These are phyloP conservation scores for Regulus satrapa DNA, from an alignment of 2,113 vertebrate species.

Conservation along the genomic window DNA sequence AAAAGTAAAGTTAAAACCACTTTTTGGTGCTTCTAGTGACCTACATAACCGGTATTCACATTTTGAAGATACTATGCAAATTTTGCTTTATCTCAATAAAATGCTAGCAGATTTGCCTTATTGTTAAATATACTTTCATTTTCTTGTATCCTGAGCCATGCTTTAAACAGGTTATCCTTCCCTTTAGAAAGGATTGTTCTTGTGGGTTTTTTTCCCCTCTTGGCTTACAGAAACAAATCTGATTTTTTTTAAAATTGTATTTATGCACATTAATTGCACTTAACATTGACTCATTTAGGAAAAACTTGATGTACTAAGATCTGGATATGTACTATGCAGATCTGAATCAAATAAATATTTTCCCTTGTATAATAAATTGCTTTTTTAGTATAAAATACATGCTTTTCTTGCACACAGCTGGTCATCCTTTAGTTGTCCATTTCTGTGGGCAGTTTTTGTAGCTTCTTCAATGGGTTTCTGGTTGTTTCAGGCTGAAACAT, in stretches of 20 bases:
- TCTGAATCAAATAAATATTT: conserved; percentile 26
- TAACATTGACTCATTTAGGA: conserved; percentile 4
- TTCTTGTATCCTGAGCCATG: neutral
- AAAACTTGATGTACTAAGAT: neutral
- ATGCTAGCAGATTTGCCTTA: neutral
- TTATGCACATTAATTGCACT: neutral
- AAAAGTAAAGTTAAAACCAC: neutral
- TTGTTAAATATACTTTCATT: neutral
- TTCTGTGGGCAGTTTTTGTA: neutral
- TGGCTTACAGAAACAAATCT: neutral
- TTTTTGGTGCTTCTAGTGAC: neutral
- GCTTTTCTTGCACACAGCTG: neutral
- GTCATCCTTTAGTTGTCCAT: neutral
- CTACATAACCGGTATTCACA: neutral
- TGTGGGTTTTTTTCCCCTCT: neutral
- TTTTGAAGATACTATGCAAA: neutral
- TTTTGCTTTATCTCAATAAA: neutral
- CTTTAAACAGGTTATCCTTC: neutral
- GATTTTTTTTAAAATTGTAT: neutral
- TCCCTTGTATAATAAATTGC: neutral
- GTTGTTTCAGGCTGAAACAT: neutral
- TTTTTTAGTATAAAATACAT: neutral
- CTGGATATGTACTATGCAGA: too few species aligned
- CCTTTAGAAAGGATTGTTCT: neutral
- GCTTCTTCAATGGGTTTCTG: neutral